Base-by-base conservation (phyloP, 2,113 vertebrate genomes). In the Carassius carassius region DNA sequence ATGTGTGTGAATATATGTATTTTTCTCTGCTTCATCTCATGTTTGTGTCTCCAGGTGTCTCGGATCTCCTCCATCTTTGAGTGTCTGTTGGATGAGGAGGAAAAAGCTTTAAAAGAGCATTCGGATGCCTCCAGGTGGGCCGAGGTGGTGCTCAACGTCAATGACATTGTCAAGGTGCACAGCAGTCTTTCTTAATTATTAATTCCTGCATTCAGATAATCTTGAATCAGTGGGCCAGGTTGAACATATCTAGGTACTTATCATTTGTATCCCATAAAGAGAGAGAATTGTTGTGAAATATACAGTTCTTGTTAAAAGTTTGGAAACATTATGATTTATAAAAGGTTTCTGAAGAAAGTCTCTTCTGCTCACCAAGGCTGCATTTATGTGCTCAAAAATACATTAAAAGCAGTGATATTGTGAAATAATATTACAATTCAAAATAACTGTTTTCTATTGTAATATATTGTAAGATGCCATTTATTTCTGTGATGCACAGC, bases 21-120 rank as follows among this genome's bases (percentile, higher is more conserved):
- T 16, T 41, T 6, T n/a, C 54, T 37, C 47, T 72, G 65, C 14
- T 58, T 35, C 17, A 19, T 69, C 10, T 72, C 21, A 4, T 83
- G 13, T 85, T 32, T 62, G 32, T 76, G 12, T 78, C 87, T 79
- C 44, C 92, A 99, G 98, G 97, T 98, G n/a, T 99, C 98, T 21
- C 96, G 96, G 89, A 94, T 99, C 88, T 96, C 97, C 82, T 93
- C 93, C 0, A 94, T 98, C 89, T 97, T 97, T 8, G 98, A 99
- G 75, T 97, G 96, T 78, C 92, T 99, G 73, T 90, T 99, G 85
- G 97, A 98, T 78, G 95, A 97, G 1, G 97, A 99, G 87, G 97
- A 98, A 72, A 95, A 94, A 63, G 92, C 94, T 75, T 92, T 99
- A 88, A 96, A 95, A 89, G 95, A 96, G 25, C 91, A 83, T 5